These are phyloP conservation scores for Anoplolepis gracilipes DNA, from an alignment of 1,140 invertebrate genomes.

Conservation along the genomic window DNA sequence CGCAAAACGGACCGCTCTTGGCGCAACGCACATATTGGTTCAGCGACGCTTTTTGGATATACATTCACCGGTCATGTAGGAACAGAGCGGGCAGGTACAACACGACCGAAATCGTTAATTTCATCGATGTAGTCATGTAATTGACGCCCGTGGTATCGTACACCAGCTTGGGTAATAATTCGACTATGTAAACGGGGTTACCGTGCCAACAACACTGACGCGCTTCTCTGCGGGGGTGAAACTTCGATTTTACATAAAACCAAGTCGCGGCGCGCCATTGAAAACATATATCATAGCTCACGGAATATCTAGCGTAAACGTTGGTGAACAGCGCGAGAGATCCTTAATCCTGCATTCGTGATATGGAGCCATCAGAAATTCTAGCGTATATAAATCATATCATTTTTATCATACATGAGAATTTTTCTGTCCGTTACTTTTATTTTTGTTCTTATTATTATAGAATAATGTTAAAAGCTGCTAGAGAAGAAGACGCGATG, in stretches of 20 bases:
- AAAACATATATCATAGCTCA: slow-evolving; percentile 5
- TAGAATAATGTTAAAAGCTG: background rate
- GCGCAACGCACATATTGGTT: slow-evolving; percentile 44
- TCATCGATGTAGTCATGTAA: slow-evolving; percentile 72
- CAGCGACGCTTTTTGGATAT: slow-evolving; percentile 48
- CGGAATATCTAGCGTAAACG: slow-evolving; percentile 65
- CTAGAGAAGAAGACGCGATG: background rate
- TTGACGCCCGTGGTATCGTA: slow-evolving; percentile 64
- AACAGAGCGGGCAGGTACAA: background rate
- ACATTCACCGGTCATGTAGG: slow-evolving; percentile 18
- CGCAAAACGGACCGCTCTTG: slow-evolving; percentile 29
- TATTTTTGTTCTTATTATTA: background rate
- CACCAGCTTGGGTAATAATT: slow-evolving; percentile 72
- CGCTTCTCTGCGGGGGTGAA: slow-evolving; percentile 13
- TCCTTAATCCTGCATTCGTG: slow-evolving; percentile 32
- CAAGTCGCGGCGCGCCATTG: background rate
- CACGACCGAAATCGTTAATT: slow-evolving; percentile 71
- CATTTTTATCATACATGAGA: background rate
- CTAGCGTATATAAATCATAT: background rate
- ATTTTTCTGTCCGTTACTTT: background rate
- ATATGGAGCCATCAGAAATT: background rate
- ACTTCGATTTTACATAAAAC: slow-evolving; percentile 64
- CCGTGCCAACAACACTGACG: slow-evolving; percentile 52
- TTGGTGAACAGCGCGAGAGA: slow-evolving; percentile 32
- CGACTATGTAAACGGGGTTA: slow-evolving; percentile 61